These are phyloP conservation scores for Bursaphelenchus mucronatus DNA, from an alignment of 1,140 invertebrate species.

Conservation along the genomic window DNA sequence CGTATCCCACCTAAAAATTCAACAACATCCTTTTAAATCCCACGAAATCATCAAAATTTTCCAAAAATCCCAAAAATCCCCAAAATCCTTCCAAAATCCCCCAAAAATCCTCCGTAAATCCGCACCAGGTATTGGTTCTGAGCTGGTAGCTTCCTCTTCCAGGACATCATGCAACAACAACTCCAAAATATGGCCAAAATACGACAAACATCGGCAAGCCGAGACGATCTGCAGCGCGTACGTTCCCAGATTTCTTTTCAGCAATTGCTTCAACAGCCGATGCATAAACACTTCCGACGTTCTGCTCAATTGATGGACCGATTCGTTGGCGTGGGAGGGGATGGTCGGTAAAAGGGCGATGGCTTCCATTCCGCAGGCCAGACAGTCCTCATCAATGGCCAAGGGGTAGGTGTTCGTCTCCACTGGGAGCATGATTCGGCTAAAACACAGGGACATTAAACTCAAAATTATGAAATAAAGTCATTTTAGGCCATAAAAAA, in stretches of 20 bases:
- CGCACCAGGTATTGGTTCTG: constrained; percentile 83
- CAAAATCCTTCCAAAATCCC: too few species aligned
- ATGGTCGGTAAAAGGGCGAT: constrained; percentile 21
- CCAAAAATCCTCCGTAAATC: background rate
- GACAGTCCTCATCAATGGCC: constrained; percentile 53
- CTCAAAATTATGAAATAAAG: too few species aligned
- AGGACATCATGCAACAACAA: constrained; percentile 84
- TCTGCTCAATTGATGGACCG: constrained; percentile 49
- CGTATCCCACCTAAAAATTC: constrained; percentile 8
- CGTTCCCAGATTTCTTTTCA: constrained; percentile 89
- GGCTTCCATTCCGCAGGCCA: constrained; percentile 54
- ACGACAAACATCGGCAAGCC: constrained; percentile 84
- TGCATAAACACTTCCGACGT: constrained; percentile 76
- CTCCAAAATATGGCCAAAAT: constrained; percentile 97
- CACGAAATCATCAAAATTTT: too few species aligned
- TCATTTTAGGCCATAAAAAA: too few species aligned
- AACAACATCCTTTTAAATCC: background rate
- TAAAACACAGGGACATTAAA: constrained; percentile 58
- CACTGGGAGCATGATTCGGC: constrained; percentile 95
- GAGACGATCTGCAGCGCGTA: constrained; percentile 97
- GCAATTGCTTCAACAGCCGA: constrained; percentile 87
- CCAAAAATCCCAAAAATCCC: background rate
- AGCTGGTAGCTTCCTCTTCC: constrained; percentile 97
- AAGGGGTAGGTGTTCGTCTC: constrained; percentile 90
- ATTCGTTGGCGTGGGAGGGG: constrained; percentile 21